Base-by-base conservation (phyloP, 2,113 vertebrate species). In the Smithornis capensis region DNA sequence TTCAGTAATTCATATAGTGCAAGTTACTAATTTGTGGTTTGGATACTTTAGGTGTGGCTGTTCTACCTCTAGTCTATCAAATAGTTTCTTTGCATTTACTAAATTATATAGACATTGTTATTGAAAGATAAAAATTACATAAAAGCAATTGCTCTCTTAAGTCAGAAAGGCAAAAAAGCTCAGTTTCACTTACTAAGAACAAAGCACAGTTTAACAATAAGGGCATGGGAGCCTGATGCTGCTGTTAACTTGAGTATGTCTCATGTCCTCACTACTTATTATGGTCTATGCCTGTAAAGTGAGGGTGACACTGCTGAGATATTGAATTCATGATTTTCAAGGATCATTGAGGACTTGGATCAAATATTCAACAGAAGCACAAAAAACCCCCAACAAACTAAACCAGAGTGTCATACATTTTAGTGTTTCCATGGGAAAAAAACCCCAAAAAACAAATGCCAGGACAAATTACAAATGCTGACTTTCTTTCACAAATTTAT, bases 391-490 rank as follows among this genome's bases (percentile, higher is more conserved):
- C 21, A 22, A 9, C 18, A 59, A 59, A 40, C 4, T 31, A 63
- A 65, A 2, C 4, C 4, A 4, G 2, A 2, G 3, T 14, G 10
- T 45, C 24, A 44, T 12, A 65, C 4, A 38, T 50, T 83, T 80
- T 37, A 5, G 6, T 73, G 12, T 65, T 77, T 60, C 49, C 12
- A 4, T 5, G 3, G 10, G 4, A 11, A 24, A 6, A 6, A 8
- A 14, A 44, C n/a, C n/a, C n/a, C n/a, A 14, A n/a, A 19, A 35
- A 12, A 8, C 3, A 65, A 59, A 12, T 0, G 10, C 5, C 10
- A 38, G 12, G 47, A 33, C 4, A 68, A 55, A 65, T 37, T 28
- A 33, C 4, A 63, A 38, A 47, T 22, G 5, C 37, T 45, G 17
- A 31, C 14, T 55, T 78, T 50, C 22, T 68, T 83, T n/a, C 15